A percentile compares a stretch with the other conserved stretches of the same genome.
Evolutionary conservation across 2,113 vertebrate species (phyloP).

Genomic region (Tetrax tetrax): DNA sequence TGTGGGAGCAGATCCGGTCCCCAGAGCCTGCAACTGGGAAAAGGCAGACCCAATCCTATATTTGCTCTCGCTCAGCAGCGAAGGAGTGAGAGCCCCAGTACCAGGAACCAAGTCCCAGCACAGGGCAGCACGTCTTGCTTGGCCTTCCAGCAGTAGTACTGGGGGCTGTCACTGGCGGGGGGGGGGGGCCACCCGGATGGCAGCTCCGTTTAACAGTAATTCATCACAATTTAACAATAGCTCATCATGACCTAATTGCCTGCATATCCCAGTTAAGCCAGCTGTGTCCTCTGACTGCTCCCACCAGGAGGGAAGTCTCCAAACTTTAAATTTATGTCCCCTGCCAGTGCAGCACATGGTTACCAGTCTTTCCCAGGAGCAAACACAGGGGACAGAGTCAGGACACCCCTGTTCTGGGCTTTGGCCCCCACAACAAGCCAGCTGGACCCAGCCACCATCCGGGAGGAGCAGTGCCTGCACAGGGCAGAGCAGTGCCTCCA

Average conservation of each 20-base stretch:
- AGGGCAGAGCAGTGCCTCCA: not conserved
- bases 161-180: rapidly evolving
- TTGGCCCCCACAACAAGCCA: not conserved
- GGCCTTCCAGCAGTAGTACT: not conserved
- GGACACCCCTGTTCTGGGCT: not conserved
- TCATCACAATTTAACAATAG: not conserved
- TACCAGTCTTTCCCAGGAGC: not conserved
- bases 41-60: rapidly evolving
- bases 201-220: not conserved
- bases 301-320: not conserved
- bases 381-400: rapidly evolving
- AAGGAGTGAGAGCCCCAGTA: not conserved
- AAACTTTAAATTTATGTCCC: no score
- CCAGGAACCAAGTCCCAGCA: not conserved
- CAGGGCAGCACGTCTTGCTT: not conserved
- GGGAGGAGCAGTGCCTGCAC: rapidly evolving
- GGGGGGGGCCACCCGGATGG: no score
- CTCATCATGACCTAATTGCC: not conserved
- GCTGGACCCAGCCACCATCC: no score
- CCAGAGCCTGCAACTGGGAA: not conserved
- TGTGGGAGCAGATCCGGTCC: not conserved
- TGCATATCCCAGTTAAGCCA: not conserved
- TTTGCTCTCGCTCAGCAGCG: not conserved
- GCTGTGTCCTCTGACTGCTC: not conserved
- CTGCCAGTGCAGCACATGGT: not conserved